Evolutionary conservation across 1,140 invertebrate species (phyloP).

Genomic region (Coptotermes formosanus): DNA sequence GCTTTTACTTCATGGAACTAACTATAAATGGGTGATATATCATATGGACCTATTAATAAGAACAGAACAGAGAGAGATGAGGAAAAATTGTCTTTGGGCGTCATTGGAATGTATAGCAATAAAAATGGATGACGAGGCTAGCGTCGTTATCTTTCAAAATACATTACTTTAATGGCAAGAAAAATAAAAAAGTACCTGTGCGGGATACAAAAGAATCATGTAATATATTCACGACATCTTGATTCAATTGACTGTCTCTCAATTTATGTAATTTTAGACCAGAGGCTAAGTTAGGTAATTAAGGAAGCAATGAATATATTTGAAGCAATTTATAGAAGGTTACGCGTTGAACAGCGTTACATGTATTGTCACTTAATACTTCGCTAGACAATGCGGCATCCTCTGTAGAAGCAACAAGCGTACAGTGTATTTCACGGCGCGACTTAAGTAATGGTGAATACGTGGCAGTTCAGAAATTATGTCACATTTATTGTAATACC

Average conservation of each 20-base stretch:
- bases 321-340: neutral
- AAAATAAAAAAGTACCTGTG: neutral
- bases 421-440: too few relatives aligned
- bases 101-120: neutral
- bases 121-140: neutral
- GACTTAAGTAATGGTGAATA: too few relatives aligned
- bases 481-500: neutral
- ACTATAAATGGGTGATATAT: conserved; percentile 14
- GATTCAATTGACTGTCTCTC: neutral
- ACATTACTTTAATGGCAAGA: neutral
- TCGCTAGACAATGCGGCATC: neutral
- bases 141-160: neutral
- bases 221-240: neutral
- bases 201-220: neutral
- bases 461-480: too few relatives aligned
- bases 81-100: neutral
- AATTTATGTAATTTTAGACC: neutral
- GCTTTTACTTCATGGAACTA: neutral
- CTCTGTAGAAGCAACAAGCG: neutral
- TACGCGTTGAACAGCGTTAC: neutral
- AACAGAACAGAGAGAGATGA: neutral
- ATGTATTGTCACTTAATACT: neutral
- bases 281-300: neutral
- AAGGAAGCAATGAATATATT: neutral
- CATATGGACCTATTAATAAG: neutral